Base-by-base conservation (phyloP, 2,888 invertebrate genomes). In the Patella caerulea region DNA sequence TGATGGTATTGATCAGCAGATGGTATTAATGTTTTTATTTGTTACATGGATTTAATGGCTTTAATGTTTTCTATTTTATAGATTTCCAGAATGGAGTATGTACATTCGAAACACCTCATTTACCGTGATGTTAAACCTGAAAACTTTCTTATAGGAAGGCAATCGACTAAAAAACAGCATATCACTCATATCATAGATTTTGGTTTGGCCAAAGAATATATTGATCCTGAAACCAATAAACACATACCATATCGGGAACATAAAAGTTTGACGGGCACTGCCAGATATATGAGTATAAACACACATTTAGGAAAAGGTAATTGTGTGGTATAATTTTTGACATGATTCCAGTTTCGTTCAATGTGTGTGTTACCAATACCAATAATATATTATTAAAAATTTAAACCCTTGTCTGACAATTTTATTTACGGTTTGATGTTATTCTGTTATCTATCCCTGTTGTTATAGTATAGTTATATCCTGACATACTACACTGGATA, bases 221-320 rank as follows among this genome's bases (percentile, higher is more conserved):
- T 99, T 94, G 99, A 99, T 94, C 96, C 98, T 94, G 99, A 99
- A 95, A 93, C 93, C 75, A 90, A 91, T 82, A 91, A 99, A 94
- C 99, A 99, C 94, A 99, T 99, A 94, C 99, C 99, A 90, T 99
- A 99, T 94, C 96, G 99, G 95, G 99, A 99, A 94, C 99, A 99
- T 94, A 99, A 99, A 94, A 98, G 98, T 92, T 94, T 99, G 92
- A 99, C 99, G 84, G 99, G 99, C 90, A 99, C 99, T 86, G 99
- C 99, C 88, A 95, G 99, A 93, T 99, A 99, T 94, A 99, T 99
- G 99, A 99, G 98, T 93, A 99, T 99, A 93, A 99, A 99, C 93
- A 99, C 99, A 92, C 99, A 99, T 94, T 95, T 99, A 94, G 99
- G 99, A 91, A 98, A 98, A 95, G 96, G 96, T 95, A 92, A 92